phyloP scores from a whole-genome alignment of 2,888 invertebrate species.

The Teleogryllus oceanicus region DNA sequence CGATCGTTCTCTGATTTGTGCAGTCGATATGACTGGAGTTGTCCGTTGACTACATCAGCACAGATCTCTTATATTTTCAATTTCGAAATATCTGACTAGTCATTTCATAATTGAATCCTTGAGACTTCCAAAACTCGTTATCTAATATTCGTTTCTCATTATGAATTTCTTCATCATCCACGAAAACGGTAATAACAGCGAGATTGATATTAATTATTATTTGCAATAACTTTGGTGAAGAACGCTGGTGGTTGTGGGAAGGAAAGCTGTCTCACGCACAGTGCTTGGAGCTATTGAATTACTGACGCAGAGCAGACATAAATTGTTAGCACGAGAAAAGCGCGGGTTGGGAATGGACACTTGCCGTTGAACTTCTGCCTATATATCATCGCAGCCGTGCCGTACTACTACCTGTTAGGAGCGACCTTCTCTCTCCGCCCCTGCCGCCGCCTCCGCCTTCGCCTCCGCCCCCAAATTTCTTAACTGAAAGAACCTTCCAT shows the following conservation, averaged over 20 bases:
- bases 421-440: not conserved
- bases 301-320: slow-evolving; percentile 7
- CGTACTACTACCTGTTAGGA: not conserved
- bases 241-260: not conserved
- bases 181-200: not conserved
- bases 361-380: slow-evolving; percentile 18
- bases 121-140: no score
- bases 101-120: no score
- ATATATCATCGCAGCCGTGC: slow-evolving; percentile 1
- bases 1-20: no score
- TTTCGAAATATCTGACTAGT: no score
- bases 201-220: not conserved
- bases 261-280: not conserved
- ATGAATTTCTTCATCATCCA: no score
- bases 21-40: no score
- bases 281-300: not conserved
- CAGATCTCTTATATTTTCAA: no score
- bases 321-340: slow-evolving; percentile 1
- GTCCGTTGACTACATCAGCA: no score
- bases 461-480: not conserved
- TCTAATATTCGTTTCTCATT: no score
- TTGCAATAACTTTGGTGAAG: slow-evolving; percentile 6
- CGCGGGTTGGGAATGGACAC: slow-evolving; percentile 18
- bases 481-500: slow-evolving; percentile 7
- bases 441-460: not conserved